Evolutionary conservation across 35 echinoderm and acorn worm species (phyloP).

Genomic region (Ophiothrix spiculata): DNA sequence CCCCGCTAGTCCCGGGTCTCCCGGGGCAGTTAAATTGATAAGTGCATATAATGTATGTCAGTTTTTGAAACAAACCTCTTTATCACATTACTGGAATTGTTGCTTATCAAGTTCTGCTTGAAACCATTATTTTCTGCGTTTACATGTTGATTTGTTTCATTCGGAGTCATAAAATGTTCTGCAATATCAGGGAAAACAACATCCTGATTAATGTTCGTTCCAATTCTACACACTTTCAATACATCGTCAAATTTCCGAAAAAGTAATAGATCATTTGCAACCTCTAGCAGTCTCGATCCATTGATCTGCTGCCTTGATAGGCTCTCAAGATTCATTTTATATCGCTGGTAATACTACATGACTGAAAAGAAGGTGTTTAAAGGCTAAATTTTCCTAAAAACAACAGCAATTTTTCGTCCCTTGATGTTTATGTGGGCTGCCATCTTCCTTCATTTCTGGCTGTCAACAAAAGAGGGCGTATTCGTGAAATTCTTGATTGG

Average conservation of each 20-base stretch:
- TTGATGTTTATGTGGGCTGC: not conserved
- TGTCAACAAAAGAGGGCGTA: not conserved
- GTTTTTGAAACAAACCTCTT: not conserved
- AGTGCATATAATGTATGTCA: too few species aligned
- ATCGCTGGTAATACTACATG: not conserved
- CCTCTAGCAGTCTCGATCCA: slow-evolving; percentile 35
- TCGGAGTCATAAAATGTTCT: too few species aligned
- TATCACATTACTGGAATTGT: not conserved
- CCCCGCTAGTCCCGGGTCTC: too few species aligned
- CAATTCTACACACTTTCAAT: slow-evolving; percentile 37
- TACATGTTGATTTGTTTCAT: not conserved
- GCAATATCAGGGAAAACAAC: not conserved
- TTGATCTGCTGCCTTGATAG: slow-evolving; percentile 27
- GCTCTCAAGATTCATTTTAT: not conserved
- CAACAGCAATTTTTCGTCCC: not conserved
- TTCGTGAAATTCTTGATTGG: not conserved
- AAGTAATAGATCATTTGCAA: slow-evolving; percentile 48
- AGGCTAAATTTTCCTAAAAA: not conserved
- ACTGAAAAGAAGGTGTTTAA: not conserved
- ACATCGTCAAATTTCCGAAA: slow-evolving; percentile 52
- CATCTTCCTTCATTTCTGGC: not conserved
- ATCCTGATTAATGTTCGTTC: not conserved
- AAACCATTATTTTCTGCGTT: not conserved
- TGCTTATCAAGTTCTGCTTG: not conserved
- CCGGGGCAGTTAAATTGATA: too few species aligned